Percentiles rank a stretch among this genome's conserved stretches.
Conservation (phyloP, 2,888 invertebrate species). For the Stenurella melanura region DNA sequence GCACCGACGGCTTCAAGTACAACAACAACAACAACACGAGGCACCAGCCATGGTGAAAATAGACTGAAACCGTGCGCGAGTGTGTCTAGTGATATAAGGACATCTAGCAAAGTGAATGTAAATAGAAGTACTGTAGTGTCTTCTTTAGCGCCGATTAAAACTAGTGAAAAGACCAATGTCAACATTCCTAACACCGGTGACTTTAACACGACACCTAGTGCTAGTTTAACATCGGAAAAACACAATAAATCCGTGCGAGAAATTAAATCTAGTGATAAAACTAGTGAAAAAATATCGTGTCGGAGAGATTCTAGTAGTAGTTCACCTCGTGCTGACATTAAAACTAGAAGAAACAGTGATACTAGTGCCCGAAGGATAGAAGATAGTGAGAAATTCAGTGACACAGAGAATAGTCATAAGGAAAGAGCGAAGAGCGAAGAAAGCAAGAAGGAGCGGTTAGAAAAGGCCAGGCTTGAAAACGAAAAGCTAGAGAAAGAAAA, state of each 20-base stretch:
- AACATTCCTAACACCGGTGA: constrained; percentile 60
- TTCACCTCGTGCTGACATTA: constrained; percentile 63
- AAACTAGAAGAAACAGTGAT: constrained; percentile 68
- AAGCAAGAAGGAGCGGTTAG: constrained; percentile 68
- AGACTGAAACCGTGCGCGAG: constrained; percentile 68
- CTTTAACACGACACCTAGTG: constrained; percentile 41
- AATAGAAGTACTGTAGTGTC: constrained; percentile 68
- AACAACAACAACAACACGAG: constrained; percentile 59
- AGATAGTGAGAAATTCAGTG: constrained; percentile 66
- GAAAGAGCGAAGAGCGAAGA: constrained; percentile 70
- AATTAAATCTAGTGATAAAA: constrained; percentile 63
- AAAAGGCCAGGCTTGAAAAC: constrained; percentile 70
- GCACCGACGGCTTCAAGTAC: constrained; percentile 52
- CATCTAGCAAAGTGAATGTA: constrained; percentile 70
- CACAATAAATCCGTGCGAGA: constrained; percentile 58
- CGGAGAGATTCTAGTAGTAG: constrained; percentile 60
- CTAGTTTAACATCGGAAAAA: constrained; percentile 49
- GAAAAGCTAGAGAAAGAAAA: constrained; percentile 65
- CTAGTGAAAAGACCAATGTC: constrained; percentile 60
- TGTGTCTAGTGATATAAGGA: constrained; percentile 68
- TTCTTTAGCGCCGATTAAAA: constrained; percentile 56
- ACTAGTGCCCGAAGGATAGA: constrained; percentile 64
- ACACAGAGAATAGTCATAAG: constrained; percentile 62
- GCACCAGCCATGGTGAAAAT: constrained; percentile 67
- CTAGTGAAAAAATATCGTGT: constrained; percentile 63